Conservation (phyloP, 2,888 invertebrate genomes). For the Drosophila borborema region DNA sequence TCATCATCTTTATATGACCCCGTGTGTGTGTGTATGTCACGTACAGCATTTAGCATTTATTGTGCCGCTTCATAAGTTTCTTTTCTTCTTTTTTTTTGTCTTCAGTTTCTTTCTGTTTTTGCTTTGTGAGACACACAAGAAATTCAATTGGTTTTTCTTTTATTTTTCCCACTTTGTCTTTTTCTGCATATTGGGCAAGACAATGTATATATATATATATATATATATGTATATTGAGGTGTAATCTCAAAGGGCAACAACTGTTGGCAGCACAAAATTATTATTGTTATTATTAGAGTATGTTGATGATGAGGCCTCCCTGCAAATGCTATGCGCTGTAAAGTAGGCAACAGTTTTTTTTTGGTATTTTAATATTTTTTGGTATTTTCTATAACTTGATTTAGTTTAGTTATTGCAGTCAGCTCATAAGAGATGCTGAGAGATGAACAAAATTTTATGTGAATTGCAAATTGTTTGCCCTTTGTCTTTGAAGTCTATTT, state of each 20-base stretch:
- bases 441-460: background rate
- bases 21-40: constrained; percentile 58
- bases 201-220: constrained; percentile 1
- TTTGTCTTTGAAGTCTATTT: background rate
- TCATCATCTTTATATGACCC: constrained; percentile 43
- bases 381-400: constrained; percentile 16
- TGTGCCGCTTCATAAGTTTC: constrained; percentile 58
- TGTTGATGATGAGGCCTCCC: background rate
- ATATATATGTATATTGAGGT: constrained; percentile 11
- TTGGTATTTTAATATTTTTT: background rate
- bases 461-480: background rate
- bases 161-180: constrained; percentile 21
- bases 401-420: background rate
- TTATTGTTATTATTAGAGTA: constrained; percentile 14
- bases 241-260: constrained; percentile 48
- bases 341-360: constrained; percentile 45
- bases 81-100: constrained; percentile 16
- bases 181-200: constrained; percentile 13
- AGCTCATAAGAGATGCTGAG: background rate
- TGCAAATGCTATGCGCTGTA: constrained; percentile 28
- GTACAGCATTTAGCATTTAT: constrained; percentile 78
- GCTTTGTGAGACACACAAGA: constrained; percentile 31
- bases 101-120: background rate
- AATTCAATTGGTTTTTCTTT: constrained; percentile 67
- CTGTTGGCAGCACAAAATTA: constrained; percentile 10